Conservation (phyloP, 2,888 invertebrate species). For the Lamellibrachia satsuma region DNA sequence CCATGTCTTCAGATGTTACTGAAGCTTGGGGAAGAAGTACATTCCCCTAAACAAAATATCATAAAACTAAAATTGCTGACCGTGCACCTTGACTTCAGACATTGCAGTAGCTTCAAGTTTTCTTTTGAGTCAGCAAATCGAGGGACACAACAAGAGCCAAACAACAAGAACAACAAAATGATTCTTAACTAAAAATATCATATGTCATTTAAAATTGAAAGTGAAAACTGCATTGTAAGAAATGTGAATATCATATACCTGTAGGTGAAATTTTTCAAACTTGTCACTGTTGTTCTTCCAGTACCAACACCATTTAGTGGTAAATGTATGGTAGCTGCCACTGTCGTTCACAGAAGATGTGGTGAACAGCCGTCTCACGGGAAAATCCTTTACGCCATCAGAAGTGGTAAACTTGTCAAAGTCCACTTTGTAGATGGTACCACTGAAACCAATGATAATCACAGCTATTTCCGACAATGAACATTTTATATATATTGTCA, state of each 20-base stretch:
- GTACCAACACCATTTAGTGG: slow-evolving; percentile 31
- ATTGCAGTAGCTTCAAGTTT: no score
- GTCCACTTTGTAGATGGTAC: background rate
- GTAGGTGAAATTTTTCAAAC: slow-evolving; percentile 10
- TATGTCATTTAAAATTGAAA: background rate
- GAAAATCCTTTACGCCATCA: background rate
- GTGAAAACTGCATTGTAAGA: background rate
- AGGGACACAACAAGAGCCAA: no score
- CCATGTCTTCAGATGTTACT: slow-evolving; percentile 20
- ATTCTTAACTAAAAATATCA: no score
- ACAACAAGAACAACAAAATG: no score
- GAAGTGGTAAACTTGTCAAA: background rate
- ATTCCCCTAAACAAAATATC: background rate
- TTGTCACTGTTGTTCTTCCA: slow-evolving; percentile 13
- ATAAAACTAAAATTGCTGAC: background rate
- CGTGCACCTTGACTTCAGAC: background rate
- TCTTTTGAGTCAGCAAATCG: no score
- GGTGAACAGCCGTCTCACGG: slow-evolving; percentile 8
- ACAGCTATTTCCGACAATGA: background rate
- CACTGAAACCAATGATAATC: background rate
- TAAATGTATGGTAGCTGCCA: background rate
- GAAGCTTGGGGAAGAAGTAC: background rate
- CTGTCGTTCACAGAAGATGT: background rate
- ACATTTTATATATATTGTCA: background rate
- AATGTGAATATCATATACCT: background rate